These are phyloP conservation scores for Corythornis vintsioides DNA, from an alignment of 2,113 vertebrate species.

Conservation along the genomic window DNA sequence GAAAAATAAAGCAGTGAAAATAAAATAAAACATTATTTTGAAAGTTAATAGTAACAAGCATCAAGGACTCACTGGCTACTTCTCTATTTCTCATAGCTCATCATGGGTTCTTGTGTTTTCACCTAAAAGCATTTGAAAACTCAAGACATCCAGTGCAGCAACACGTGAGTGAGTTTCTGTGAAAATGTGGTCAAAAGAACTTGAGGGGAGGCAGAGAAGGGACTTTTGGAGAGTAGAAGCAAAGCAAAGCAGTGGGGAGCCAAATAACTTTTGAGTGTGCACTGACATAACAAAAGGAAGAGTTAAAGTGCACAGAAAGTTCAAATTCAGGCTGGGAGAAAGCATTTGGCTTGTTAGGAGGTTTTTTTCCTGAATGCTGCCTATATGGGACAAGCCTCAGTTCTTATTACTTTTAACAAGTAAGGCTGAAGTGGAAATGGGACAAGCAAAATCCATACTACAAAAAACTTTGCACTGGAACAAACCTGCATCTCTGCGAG, in stretches of 20 bases:
- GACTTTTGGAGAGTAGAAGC: neutral
- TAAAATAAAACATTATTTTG: neutral
- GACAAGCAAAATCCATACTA: neutral
- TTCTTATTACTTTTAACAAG: neutral
- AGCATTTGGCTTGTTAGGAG: neutral
- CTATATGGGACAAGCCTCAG: neutral
- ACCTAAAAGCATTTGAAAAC: neutral
- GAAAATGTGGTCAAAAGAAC: neutral
- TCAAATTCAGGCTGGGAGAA: neutral
- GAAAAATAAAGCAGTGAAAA: neutral
- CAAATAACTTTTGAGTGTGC: neutral
- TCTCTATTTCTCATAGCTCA: neutral
- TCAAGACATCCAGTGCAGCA: neutral
- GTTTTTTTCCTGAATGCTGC: neutral
- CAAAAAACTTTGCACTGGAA: neutral
- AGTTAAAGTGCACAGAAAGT: neutral
- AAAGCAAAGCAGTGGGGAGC: neutral
- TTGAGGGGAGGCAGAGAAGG: neutral
- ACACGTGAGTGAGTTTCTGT: neutral
- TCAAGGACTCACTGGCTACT: neutral
- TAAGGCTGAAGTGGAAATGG: neutral
- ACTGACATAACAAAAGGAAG: neutral
- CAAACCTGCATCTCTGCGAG: neutral
- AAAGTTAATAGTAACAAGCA: neutral
- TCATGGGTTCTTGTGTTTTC: neutral